Conservation (phyloP, 2,113 vertebrate species). For the Dicentrarchus labrax region DNA sequence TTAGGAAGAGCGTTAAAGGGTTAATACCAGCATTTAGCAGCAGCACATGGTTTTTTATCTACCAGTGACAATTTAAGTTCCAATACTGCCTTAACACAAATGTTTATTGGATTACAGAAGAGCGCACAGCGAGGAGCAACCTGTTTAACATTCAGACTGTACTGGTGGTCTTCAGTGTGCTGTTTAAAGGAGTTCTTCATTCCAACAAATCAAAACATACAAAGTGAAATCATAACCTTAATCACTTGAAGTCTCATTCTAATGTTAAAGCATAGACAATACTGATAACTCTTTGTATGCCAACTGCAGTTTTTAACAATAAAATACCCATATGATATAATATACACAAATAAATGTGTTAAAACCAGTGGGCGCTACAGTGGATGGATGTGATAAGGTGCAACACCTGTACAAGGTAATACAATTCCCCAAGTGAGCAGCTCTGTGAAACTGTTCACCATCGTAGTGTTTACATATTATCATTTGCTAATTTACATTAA, state of each 20-base stretch:
- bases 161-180: constrained; percentile 9
- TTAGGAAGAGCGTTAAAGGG: not conserved
- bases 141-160: constrained; percentile 17
- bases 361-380: not conserved
- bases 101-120: constrained; percentile 23
- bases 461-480: too few relatives aligned
- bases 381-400: not conserved
- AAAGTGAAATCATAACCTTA: not conserved
- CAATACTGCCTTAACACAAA: constrained; percentile 2
- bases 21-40: not conserved
- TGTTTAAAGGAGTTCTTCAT: not conserved
- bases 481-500: too few relatives aligned
- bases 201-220: not conserved
- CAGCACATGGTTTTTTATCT: constrained; percentile 6
- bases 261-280: not conserved
- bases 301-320: not conserved
- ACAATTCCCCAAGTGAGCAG: not conserved
- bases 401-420: not conserved
- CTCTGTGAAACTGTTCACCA: not conserved
- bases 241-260: not conserved
- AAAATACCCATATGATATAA: not conserved
- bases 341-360: not conserved
- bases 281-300: not conserved
- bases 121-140: constrained; percentile 1
- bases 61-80: constrained; percentile 18